Evolutionary conservation across 2,113 vertebrate species (phyloP), one percentile per base, ranked within the genome.

Genomic region (Chrysemys picta): DNA sequence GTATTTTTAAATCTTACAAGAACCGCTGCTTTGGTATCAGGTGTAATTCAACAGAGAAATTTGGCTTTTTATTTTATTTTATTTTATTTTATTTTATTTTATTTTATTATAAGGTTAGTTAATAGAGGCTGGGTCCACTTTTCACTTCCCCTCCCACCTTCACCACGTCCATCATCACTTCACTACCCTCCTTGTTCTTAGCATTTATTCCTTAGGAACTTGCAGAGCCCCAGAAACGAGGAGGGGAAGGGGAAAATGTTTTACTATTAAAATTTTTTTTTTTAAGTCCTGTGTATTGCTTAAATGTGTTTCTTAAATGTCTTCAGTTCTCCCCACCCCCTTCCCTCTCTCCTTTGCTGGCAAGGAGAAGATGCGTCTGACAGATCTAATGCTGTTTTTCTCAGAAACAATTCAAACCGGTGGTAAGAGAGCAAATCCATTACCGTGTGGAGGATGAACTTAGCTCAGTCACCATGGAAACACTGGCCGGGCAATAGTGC

Each of bases 401-500:
- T 84, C 8, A 35, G 97, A 24, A 96, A 49, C 92, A 83, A 90
- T 93, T 88, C 95, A 25, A 42, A 90, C 45, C 31, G 8, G 92
- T 42, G 96, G 82, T 35, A 89, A 93, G 85, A 82, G 97, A 93
- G 94, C 91, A 82, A 59, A 95, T 90, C 95, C 95, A 92, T 93
- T 69, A 57, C 87, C 1, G 90, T 1, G 31, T 53, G 82, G 89
- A 97, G 94, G 96, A 94, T 75, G 93, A 95, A 94, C 91, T 94
- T 27, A 95, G 94, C 97, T 97, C 97, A 0, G 93, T 98, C 89
- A 1, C 98, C 98, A 98, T 98, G 98, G 98, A 93, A 98, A 98
- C 98, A 2, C 5, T 83, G 97, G 89, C 97, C 94, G 47, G 97
- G 97, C 81, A 92, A 94, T 79, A 92, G 95, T 85, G 53, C 90